Base-by-base conservation (phyloP, 2,113 vertebrate genomes). In the Gymnarchus niloticus region DNA sequence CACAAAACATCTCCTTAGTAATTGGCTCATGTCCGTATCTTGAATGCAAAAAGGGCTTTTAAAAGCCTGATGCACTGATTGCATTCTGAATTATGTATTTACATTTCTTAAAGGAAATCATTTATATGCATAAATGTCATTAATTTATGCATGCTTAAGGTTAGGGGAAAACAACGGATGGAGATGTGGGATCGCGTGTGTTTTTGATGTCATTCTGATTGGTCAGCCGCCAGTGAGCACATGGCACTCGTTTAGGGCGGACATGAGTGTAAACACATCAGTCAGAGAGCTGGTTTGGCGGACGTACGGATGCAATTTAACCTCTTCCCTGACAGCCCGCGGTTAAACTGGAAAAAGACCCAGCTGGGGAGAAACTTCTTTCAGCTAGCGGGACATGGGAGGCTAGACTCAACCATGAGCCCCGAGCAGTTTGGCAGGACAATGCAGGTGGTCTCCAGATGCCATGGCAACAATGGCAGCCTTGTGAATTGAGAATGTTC, bases 1-100 rank as follows among this genome's bases (percentile, higher is more conserved):
- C 46, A n/a, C 46, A 80, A 48, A 48, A 81, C 49, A 52, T 81
- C 23, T 81, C n/a, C 49, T 81, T 51, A 52, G 49, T 81, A 81
- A 81, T 81, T 52, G 49, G 46, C 33, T 81, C n/a, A 52, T 81
- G n/a, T 81, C 80, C 80, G 52, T 81, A 52, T 81, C 80, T 81
- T 54, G 49, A 54, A 52, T 81, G 25, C 28, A 52, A 49, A 81
- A 21, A 81, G 44, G 46, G 52, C 52, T 51, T 46, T 81, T 78
- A 78, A 78, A 81, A 81, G 80, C 41, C 80, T 81, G 48, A 52
- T 52, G 49, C 49, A 81, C 80, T 48, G 49, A 81, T 81, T 52
- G 49, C 46, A 81, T 81, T 54, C 52, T 81, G 49, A 81, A 54
- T 51, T 81, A 81, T 28, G 23, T 48, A 51, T 81, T 81, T 78